Conservation (phyloP, 2,113 vertebrate genomes). For the Rhabdornis inornatus region DNA sequence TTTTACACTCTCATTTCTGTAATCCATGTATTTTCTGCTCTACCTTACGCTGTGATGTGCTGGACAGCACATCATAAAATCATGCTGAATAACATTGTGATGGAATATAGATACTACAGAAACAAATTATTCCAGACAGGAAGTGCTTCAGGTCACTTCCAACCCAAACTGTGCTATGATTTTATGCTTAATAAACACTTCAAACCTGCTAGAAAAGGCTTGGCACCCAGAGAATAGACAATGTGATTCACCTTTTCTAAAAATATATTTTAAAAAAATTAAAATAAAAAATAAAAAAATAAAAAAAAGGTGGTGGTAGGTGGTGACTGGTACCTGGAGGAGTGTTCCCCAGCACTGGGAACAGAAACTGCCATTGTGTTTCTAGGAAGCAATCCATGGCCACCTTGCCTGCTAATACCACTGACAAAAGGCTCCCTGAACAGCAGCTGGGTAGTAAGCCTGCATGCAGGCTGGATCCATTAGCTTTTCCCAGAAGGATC, state of each 20-base stretch:
- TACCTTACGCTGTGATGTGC: not conserved
- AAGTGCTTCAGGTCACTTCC: not conserved
- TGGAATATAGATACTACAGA: not conserved
- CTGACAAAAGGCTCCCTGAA: not conserved
- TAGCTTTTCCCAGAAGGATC: not conserved
- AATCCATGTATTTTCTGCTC: not conserved
- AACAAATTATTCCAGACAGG: not conserved
- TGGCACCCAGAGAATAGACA: not conserved
- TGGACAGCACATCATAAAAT: not conserved
- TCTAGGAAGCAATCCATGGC: not conserved
- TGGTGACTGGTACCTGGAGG: not conserved
- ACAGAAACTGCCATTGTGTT: not conserved
- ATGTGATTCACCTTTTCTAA: not conserved
- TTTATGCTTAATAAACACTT: not conserved
- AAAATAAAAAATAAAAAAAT: too few relatives aligned
- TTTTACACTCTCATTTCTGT: not conserved
- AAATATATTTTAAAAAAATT: not conserved
- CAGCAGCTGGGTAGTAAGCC: not conserved
- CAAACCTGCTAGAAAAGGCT: not conserved
- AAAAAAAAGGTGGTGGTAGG: not conserved
- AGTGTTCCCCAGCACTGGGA: not conserved
- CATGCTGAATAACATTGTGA: not conserved
- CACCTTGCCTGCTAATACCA: not conserved
- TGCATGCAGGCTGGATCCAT: not conserved
- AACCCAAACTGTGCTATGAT: not conserved